These are phyloP conservation scores for Procavia capensis DNA, from an alignment of 2,113 vertebrate species.

Conservation along the genomic window DNA sequence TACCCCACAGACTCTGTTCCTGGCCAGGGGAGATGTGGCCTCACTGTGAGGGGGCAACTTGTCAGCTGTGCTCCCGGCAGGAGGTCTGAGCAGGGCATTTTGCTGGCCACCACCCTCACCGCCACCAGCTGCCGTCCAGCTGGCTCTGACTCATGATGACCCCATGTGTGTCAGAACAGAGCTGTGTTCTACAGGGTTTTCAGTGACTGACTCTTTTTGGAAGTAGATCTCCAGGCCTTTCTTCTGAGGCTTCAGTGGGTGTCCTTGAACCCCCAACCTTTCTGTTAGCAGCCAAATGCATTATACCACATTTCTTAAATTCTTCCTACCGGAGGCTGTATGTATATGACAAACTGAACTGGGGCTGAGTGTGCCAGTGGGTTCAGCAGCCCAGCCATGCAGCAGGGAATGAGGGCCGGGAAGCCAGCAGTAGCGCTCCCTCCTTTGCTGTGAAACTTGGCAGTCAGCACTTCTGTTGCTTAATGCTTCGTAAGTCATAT, in stretches of 20 bases:
- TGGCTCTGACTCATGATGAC: too few relatives aligned
- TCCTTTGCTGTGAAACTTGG: accelerated
- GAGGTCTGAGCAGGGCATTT: not conserved
- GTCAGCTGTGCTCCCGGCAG: not conserved
- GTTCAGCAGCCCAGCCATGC: not conserved
- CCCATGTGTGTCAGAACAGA: too few relatives aligned
- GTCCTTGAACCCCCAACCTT: too few relatives aligned
- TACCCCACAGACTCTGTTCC: too few relatives aligned
- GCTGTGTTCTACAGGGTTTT: too few relatives aligned
- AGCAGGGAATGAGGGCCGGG: not conserved
- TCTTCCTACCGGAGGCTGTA: not conserved
- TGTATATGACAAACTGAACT: not conserved
- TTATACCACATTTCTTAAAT: not conserved
- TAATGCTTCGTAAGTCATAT: accelerated
- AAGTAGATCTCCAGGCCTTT: too few relatives aligned
- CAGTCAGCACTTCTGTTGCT: not conserved
- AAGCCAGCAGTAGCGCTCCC: not conserved
- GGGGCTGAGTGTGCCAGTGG: not conserved
- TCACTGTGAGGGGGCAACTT: too few relatives aligned
- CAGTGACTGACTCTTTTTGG: too few relatives aligned
- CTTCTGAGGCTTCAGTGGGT: too few relatives aligned
- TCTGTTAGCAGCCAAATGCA: too few relatives aligned
- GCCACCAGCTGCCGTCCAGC: too few relatives aligned
- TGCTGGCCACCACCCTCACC: not conserved
- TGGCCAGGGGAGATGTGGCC: too few relatives aligned